Evolutionary conservation across 1,140 invertebrate species (phyloP), one percentile per base, ranked within the genome.

Genomic region (Drosophila erecta): DNA sequence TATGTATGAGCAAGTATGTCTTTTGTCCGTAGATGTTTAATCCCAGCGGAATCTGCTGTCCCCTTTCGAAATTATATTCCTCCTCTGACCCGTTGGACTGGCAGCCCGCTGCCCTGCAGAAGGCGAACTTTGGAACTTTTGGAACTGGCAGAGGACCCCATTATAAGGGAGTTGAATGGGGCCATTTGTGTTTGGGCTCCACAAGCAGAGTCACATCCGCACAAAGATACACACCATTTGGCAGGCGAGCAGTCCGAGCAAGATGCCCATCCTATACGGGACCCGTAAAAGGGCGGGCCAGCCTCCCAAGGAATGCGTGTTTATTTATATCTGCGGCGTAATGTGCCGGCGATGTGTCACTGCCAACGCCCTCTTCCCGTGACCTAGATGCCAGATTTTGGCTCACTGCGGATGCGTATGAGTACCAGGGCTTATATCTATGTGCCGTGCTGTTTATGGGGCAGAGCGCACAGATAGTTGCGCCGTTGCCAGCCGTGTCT

Each of bases 391-490:
- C 56, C 51, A 56, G 72, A 76, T 70, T 59, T 57, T 75, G 80
- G 57, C 65, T 71, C 59, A 49, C 22, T 58, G 56, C 54, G 57
- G 60, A 56, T 65, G 58, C 8, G 30, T 49, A 14, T 27, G 11
- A 27, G 37, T 37, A 8, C 12, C 6, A 6, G 11, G 5, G 8
- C 30, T 30, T 60, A 2, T 58, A 12, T 38, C 41, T 79, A 46
- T 66, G 70, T 64, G 58, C 41, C 65, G 35, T 40, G 61, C 59
- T 81, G 64, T 72, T 87, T 83, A 75, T 78, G 83, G 61, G 58
- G 64, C 83, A 67, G 83, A 78, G 57, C 49, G 74, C 55, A 89
- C 75, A 73, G 72, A 69, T 90, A 90, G 84, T 89, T 89, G 84
- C 76, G 67, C 78, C 44, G 72, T 72, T 69, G 17, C 64, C 78